These are phyloP conservation scores for Martes martes DNA, from an alignment of 2,113 vertebrate species.

Conservation along the genomic window DNA sequence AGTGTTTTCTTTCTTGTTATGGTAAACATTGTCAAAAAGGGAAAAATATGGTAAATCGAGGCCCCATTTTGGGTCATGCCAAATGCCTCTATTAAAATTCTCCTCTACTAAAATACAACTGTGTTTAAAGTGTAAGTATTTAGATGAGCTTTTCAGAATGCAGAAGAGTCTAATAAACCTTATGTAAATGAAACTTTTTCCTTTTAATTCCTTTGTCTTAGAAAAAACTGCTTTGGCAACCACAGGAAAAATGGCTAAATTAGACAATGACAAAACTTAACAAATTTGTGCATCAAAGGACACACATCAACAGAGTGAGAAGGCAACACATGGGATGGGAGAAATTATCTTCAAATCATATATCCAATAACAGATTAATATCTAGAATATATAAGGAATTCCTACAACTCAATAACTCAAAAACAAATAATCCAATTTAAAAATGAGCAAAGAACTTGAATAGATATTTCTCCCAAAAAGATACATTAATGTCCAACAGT, in stretches of 20 bases:
- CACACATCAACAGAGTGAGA: not conserved
- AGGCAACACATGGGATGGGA: not conserved
- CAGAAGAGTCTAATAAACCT: not conserved
- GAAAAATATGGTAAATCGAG: not conserved
- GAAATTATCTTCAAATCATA: not conserved
- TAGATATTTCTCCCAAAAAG: not conserved
- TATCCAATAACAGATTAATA: not conserved
- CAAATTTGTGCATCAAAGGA: not conserved
- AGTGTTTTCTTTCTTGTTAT: not conserved
- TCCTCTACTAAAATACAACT: not conserved
- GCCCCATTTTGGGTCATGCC: not conserved
- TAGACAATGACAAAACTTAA: not conserved
- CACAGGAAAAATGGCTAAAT: not conserved
- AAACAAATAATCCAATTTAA: not conserved
- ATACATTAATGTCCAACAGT: not conserved
- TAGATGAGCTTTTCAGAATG: not conserved
- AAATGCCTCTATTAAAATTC: not conserved
- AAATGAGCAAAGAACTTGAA: not conserved
- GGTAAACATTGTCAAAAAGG: not conserved
- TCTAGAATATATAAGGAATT: not conserved
- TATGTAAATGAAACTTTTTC: not conserved
- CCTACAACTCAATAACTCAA: not conserved
- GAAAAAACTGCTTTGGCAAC: not conserved
- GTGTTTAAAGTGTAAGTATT: not conserved
- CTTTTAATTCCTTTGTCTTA: not conserved